phyloP scores from a whole-genome alignment of 2,888 invertebrate species.

The Leptothorax acervorum region DNA sequence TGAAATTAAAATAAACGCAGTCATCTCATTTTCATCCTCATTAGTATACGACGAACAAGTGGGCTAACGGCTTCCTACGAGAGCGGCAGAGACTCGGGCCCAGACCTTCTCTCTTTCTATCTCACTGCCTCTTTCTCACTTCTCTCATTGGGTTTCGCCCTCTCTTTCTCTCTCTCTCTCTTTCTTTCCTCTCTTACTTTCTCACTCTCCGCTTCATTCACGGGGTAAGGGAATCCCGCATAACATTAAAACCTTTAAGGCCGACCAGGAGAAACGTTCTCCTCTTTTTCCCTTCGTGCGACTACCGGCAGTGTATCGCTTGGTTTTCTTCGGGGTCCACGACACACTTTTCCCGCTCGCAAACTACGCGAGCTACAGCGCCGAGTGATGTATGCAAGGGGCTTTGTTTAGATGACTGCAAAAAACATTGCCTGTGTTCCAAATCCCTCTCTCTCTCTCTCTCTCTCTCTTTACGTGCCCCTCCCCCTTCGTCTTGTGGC shows the following conservation, averaged over 20 bases:
- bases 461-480: conserved; percentile 34
- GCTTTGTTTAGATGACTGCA: conserved; percentile 71
- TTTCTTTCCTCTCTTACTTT: conserved; percentile 51
- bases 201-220: conserved; percentile 65
- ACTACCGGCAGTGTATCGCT: conserved; percentile 18
- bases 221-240: conserved; percentile 81
- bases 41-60: conserved; percentile 84
- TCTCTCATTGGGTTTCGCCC: too few species aligned
- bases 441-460: conserved; percentile 51
- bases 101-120: conserved; percentile 57
- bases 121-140: conserved; percentile 11
- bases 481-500: conserved; percentile 34
- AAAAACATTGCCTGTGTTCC: conserved; percentile 75
- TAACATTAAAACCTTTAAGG: conserved; percentile 81
- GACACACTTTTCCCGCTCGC: conserved; percentile 27
- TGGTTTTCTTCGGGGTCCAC: conserved; percentile 42
- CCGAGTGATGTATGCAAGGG: conserved; percentile 23
- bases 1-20: conserved; percentile 84
- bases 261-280: conserved; percentile 50
- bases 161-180: conserved; percentile 10
- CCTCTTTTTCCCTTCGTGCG: conserved; percentile 16
- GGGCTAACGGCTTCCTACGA: conserved; percentile 82
- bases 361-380: conserved; percentile 25
- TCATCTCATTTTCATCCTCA: conserved; percentile 85
- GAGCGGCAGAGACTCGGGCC: conserved; percentile 66